phyloP scores from a whole-genome alignment of 2,888 invertebrate species.

The Lasioglossum marginatum region DNA sequence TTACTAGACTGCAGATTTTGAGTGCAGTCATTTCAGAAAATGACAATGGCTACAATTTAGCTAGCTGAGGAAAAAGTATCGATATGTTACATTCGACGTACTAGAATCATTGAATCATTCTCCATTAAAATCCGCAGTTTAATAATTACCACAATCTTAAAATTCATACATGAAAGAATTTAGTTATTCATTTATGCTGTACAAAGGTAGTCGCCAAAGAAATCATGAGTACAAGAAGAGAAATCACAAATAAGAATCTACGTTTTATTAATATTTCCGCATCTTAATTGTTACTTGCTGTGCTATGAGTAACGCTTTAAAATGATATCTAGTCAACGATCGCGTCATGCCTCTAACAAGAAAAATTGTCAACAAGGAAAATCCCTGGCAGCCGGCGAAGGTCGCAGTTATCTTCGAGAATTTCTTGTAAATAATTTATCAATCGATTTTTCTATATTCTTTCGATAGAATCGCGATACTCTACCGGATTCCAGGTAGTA shows the following conservation, averaged over 20 bases:
- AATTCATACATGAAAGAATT: too few relatives aligned
- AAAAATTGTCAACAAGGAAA: slow-evolving; percentile 28
- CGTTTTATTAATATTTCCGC: not conserved
- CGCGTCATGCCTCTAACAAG: not conserved
- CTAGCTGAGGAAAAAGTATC: too few relatives aligned
- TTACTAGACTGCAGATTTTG: too few relatives aligned
- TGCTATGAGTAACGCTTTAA: not conserved
- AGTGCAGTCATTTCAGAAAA: too few relatives aligned
- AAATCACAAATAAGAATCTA: too few relatives aligned
- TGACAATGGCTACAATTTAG: too few relatives aligned
- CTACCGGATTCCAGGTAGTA: slow-evolving; percentile 42
- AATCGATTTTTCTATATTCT: slow-evolving; percentile 9
- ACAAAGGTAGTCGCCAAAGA: too few relatives aligned
- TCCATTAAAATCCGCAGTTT: too few relatives aligned
- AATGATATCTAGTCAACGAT: not conserved
- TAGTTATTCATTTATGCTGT: too few relatives aligned
- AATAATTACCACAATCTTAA: too few relatives aligned
- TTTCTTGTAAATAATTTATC: slow-evolving; percentile 65
- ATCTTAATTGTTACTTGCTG: not conserved
- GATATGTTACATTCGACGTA: too few relatives aligned
- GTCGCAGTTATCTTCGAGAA: slow-evolving; percentile 42
- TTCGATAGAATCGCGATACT: slow-evolving; percentile 14
- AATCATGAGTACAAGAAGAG: too few relatives aligned
- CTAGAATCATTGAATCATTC: not conserved
- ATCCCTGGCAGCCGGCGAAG: slow-evolving; percentile 41